Evolutionary conservation across 2,113 vertebrate genomes (phyloP).

Genomic region (Thryonomys swinderianus): DNA sequence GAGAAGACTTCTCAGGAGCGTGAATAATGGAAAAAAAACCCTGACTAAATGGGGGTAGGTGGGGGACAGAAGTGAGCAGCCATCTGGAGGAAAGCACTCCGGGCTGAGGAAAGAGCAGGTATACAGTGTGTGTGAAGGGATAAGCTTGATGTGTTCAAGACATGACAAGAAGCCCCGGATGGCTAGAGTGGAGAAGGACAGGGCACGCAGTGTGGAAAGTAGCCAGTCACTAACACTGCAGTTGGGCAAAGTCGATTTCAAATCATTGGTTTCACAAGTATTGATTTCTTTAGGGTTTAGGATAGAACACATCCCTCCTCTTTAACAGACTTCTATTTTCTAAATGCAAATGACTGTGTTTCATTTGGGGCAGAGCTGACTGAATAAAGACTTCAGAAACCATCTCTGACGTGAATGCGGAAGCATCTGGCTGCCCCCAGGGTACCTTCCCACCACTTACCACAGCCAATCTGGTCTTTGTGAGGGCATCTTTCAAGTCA

Average conservation of each 20-base stretch:
- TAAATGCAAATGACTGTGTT: not conserved
- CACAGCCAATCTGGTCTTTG: conserved; percentile 67
- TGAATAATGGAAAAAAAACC: not conserved
- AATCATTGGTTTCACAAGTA: not conserved
- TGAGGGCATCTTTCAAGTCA: conserved; percentile 47
- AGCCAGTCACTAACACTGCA: not conserved
- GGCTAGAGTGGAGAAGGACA: not conserved
- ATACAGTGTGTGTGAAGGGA: not conserved
- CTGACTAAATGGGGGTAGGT: not conserved
- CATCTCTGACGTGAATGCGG: not conserved
- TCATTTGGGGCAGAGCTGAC: not conserved
- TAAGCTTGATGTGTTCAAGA: not conserved
- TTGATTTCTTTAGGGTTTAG: not conserved
- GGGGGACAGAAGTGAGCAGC: not conserved
- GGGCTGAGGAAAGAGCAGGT: not conserved
- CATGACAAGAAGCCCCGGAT: not conserved
- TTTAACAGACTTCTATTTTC: conserved; percentile 45
- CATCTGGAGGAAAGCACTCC: not conserved
- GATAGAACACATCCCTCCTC: not conserved
- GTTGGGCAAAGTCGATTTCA: not conserved
- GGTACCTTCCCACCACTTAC: conserved; percentile 6
- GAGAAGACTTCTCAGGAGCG: not conserved
- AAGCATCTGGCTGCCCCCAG: conserved; percentile 51
- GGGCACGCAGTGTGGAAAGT: not conserved
- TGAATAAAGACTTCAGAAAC: conserved; percentile 19